A percentile compares a stretch with the other conserved stretches of the same genome.
Conservation (phyloP, 2,113 vertebrate genomes). For the Apistogramma diplotaenia region DNA sequence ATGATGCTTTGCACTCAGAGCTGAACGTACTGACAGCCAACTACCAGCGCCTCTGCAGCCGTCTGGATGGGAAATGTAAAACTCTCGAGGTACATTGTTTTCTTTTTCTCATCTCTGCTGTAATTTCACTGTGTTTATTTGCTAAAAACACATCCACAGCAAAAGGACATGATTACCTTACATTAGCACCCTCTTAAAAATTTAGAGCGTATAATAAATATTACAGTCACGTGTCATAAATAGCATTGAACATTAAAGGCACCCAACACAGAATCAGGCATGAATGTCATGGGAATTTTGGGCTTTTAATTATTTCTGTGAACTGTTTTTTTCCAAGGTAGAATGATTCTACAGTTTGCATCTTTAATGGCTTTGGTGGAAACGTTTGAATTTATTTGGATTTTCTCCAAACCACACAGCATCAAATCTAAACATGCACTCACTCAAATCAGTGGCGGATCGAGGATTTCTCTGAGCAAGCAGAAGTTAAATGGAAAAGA, state of each 20-base stretch:
- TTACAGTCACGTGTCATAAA: rapidly evolving
- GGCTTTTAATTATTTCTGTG: neutral
- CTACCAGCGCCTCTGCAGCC: slow-evolving; percentile 92
- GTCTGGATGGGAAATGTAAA: slow-evolving; percentile 95
- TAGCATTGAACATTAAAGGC: no score
- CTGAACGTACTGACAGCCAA: slow-evolving; percentile 87
- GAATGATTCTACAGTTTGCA: neutral
- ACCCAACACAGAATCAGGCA: neutral
- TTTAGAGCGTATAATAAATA: neutral
- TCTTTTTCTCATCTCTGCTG: neutral
- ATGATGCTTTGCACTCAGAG: slow-evolving; percentile 92
- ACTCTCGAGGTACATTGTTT: slow-evolving; percentile 86
- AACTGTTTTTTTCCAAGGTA: neutral
- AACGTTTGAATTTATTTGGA: neutral
- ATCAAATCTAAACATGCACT: neutral
- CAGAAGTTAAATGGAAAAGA: no score
- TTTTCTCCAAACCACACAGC: neutral
- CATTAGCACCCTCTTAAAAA: no score
- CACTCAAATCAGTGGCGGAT: no score
- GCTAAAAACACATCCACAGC: no score
- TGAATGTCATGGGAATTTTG: neutral
- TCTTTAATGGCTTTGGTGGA: neutral
- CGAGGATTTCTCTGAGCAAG: no score
- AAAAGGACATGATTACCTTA: no score
- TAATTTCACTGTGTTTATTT: neutral